phyloP scores from a whole-genome alignment of 2,888 invertebrate species.

The Hesperia comma region DNA sequence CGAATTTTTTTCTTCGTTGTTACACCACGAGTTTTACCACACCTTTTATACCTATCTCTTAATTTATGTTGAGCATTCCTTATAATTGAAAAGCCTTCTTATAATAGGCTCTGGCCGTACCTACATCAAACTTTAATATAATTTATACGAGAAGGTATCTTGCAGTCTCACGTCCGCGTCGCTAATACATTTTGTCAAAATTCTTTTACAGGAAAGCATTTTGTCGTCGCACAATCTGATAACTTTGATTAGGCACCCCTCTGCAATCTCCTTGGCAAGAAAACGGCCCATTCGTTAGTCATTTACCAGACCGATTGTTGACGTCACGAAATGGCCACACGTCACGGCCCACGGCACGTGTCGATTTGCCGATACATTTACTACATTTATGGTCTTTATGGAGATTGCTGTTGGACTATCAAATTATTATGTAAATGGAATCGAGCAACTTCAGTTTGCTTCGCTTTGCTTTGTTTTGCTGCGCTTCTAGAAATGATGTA shows the following conservation, averaged over 20 bases:
- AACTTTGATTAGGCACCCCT: neutral
- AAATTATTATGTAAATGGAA: neutral
- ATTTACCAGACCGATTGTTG: slow-evolving; percentile 61
- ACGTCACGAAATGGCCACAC: slow-evolving; percentile 62
- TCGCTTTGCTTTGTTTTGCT: no score
- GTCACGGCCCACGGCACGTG: slow-evolving; percentile 61
- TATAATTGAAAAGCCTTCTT: no score
- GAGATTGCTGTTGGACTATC: neutral
- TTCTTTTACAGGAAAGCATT: neutral
- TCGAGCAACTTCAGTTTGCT: neutral
- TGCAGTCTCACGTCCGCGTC: neutral
- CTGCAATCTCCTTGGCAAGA: slow-evolving; percentile 46
- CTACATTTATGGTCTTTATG: neutral
- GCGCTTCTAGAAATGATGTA: neutral
- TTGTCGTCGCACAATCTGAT: neutral
- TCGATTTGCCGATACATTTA: slow-evolving; percentile 40
- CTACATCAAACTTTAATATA: no score
- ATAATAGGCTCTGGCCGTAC: no score
- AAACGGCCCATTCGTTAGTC: slow-evolving; percentile 60
- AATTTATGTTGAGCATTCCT: no score
- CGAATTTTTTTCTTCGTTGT: no score
- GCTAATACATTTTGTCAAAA: neutral
- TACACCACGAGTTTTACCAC: no score
- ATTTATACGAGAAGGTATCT: no score
- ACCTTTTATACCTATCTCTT: no score